Conservation (phyloP, 2,113 vertebrate genomes). For the Sylvia atricapilla region DNA sequence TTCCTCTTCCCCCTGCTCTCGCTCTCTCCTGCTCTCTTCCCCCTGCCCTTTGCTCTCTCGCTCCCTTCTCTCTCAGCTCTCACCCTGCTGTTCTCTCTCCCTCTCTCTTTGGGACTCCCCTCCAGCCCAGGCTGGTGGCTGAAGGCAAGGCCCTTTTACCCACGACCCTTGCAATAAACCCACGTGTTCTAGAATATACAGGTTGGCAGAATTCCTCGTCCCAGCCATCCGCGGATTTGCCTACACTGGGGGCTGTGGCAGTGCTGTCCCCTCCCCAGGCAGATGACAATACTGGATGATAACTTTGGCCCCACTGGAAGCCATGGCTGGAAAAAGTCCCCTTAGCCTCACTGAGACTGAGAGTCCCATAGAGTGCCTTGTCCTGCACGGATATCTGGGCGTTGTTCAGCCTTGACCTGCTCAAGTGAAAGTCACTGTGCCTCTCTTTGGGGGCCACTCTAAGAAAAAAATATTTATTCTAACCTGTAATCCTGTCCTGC, state of each 20-base stretch:
- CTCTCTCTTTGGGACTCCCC: too few relatives aligned
- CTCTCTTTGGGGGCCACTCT: background rate
- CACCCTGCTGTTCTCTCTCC: too few relatives aligned
- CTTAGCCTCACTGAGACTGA: background rate
- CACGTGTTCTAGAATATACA: too few relatives aligned
- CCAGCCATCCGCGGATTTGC: too few relatives aligned
- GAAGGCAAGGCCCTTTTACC: too few relatives aligned
- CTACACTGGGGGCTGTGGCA: background rate
- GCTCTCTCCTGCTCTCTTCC: too few relatives aligned
- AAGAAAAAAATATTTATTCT: background rate
- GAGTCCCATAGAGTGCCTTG: accelerated
- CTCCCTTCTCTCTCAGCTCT: too few relatives aligned
- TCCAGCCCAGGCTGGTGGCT: too few relatives aligned
- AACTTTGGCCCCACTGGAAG: background rate
- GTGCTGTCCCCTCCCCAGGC: background rate
- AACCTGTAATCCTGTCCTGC: accelerated
- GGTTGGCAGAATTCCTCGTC: too few relatives aligned
- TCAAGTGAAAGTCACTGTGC: background rate
- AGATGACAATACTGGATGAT: accelerated
- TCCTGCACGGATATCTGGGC: background rate
- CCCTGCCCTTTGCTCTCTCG: too few relatives aligned
- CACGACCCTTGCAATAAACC: too few relatives aligned
- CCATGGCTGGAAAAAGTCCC: background rate
- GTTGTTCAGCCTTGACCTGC: background rate
- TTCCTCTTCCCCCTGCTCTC: too few relatives aligned